A percentile compares a stretch with the other conserved stretches of the same genome.
These are phyloP conservation scores for Papilio xuthus DNA, from an alignment of 1,140 invertebrate genomes.

Conservation along the genomic window DNA sequence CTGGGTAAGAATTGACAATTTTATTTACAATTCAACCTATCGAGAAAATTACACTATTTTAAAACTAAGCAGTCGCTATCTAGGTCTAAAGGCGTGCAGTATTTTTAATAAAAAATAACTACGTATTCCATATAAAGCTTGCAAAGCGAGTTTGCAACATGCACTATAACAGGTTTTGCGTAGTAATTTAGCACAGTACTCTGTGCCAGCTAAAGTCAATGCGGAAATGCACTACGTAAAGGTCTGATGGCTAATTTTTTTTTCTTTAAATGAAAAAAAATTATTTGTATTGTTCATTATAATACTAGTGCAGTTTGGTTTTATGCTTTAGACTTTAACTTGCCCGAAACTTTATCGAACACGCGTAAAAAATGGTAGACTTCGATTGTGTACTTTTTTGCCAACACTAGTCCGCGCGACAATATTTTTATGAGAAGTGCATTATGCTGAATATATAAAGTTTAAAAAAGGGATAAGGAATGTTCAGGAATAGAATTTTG, in stretches of 20 bases:
- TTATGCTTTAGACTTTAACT: no score
- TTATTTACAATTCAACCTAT: neutral
- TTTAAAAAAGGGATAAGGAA: no score
- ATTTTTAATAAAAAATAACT: neutral
- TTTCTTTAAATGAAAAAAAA: neutral
- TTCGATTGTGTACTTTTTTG: neutral
- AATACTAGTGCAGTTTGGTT: neutral
- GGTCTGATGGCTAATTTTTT: neutral
- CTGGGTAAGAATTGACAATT: slow-evolving; percentile 57
- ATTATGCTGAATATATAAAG: no score
- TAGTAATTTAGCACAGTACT: neutral
- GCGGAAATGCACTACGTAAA: neutral
- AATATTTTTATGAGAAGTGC: neutral
- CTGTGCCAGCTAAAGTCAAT: neutral
- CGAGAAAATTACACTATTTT: neutral
- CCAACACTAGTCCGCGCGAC: neutral
- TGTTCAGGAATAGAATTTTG: no score
- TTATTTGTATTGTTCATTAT: neutral
- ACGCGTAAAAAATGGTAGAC: no score
- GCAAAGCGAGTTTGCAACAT: slow-evolving; percentile 2
- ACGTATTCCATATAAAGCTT: neutral
- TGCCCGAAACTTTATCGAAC: no score
- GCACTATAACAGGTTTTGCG: slow-evolving; percentile 14
- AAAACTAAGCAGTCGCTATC: neutral
- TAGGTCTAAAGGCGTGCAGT: neutral